A percentile compares a stretch with the other conserved stretches of the same genome.
These are phyloP conservation scores for Cyclina sinensis DNA, from an alignment of 1,140 invertebrate genomes.

Conservation along the genomic window DNA sequence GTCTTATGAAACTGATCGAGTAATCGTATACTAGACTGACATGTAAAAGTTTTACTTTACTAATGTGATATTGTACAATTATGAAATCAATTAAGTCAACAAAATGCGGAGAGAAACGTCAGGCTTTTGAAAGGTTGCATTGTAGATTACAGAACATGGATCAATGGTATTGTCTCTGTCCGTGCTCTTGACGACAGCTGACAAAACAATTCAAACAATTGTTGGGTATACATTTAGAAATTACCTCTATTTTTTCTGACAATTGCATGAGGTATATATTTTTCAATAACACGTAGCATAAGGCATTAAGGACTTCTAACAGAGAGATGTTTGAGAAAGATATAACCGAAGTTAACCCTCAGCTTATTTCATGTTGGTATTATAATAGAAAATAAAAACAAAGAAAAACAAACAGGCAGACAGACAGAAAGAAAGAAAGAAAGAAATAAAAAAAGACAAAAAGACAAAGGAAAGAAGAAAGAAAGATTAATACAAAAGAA, in stretches of 20 bases:
- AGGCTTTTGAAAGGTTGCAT: background rate
- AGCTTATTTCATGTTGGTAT: no score
- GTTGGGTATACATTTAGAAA: background rate
- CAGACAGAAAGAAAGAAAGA: no score
- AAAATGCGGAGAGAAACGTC: background rate
- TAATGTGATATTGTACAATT: conserved; percentile 26
- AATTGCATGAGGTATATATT: no score
- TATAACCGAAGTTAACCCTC: no score
- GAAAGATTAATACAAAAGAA: no score
- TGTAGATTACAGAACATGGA: background rate
- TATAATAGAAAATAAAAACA: no score
- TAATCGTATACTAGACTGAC: background rate
- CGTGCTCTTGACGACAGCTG: background rate
- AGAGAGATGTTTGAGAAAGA: no score
- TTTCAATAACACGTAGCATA: no score
- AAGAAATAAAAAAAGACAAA: no score
- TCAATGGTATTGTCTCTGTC: background rate
- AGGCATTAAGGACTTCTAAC: no score
- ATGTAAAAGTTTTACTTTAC: conserved; percentile 9
- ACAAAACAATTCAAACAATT: background rate
- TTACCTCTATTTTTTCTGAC: background rate
- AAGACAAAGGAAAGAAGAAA: no score
- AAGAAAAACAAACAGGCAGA: no score
- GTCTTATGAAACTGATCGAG: background rate
- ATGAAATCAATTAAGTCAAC: conserved; percentile 30